phyloP scores from a whole-genome alignment of 2,113 vertebrate genomes.

The Morone saxatilis region DNA sequence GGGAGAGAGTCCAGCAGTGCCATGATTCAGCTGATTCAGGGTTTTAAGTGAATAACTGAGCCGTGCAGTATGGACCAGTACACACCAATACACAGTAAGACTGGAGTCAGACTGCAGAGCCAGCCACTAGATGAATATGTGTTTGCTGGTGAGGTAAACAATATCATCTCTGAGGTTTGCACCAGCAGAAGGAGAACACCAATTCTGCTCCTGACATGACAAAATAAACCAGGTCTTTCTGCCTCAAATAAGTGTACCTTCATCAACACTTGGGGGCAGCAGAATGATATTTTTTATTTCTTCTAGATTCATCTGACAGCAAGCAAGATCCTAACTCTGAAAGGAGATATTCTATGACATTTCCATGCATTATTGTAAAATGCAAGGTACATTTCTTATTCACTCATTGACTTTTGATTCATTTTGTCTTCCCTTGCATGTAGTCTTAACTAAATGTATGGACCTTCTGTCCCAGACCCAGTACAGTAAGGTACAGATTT shows the following conservation, averaged over 20 bases:
- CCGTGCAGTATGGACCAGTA: constrained; percentile 25
- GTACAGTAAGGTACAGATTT: not conserved
- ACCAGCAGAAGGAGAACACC: not conserved
- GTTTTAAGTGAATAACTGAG: constrained; percentile 47
- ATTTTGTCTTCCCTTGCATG: not conserved
- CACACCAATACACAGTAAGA: not conserved
- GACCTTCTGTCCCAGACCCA: not conserved
- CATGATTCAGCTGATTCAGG: constrained; percentile 57
- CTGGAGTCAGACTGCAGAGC: not conserved
- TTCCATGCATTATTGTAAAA: no score
- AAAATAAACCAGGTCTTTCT: not conserved
- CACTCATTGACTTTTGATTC: not conserved
- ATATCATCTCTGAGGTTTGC: constrained; percentile 1
- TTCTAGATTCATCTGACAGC: not conserved
- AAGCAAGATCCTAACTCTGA: not conserved
- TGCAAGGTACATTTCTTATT: not conserved
- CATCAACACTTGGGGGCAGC: constrained; percentile 44
- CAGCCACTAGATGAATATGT: not conserved
- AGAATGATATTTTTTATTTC: not conserved
- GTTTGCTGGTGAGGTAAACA: not conserved
- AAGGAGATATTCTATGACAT: not conserved
- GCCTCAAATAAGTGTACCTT: not conserved
- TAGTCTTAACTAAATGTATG: not conserved
- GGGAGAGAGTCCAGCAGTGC: constrained; percentile 51
- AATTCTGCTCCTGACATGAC: not conserved